Evolutionary conservation across 2,113 vertebrate species (phyloP).

Genomic region (Kobus ellipsiprymnus): DNA sequence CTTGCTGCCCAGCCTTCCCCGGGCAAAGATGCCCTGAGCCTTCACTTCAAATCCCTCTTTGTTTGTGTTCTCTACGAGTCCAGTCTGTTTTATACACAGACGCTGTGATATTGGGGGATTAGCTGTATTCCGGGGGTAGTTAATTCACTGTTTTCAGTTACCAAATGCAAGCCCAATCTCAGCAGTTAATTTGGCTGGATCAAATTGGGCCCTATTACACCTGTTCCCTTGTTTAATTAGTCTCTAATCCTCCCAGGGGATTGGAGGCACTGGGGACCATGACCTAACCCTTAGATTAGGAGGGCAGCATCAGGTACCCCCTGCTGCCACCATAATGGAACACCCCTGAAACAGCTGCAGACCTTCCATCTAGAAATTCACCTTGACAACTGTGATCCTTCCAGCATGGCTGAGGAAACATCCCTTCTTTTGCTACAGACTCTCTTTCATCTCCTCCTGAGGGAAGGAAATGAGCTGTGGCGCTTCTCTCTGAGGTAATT

Average conservation of each 20-base stretch:
- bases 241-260: slow-evolving; percentile 47
- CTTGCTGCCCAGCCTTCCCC: background rate
- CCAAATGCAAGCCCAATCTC: slow-evolving; percentile 62
- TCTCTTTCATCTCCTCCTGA: slow-evolving; percentile 72
- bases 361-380: slow-evolving; percentile 52
- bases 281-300: slow-evolving; percentile 45
- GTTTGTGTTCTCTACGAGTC: background rate
- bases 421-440: background rate
- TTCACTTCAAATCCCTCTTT: background rate
- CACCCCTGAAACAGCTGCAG: slow-evolving; percentile 27
- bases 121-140: slow-evolving; percentile 19
- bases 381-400: slow-evolving; percentile 56
- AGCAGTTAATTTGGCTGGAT: slow-evolving; percentile 72
- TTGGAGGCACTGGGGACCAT: slow-evolving; percentile 10
- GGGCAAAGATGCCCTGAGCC: background rate
- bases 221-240: slow-evolving; percentile 73
- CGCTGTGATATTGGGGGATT: background rate
- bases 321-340: slow-evolving; percentile 20
- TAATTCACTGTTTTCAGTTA: slow-evolving; percentile 65
- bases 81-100: slow-evolving; percentile 48
- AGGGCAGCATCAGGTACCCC: slow-evolving; percentile 42
- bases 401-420: background rate
- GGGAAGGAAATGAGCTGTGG: slow-evolving; percentile 55
- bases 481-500: slow-evolving; percentile 64
- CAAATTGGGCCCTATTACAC: slow-evolving; percentile 61